A percentile compares a stretch with the other conserved stretches of the same genome.
These are phyloP conservation scores for Notiomystis cincta DNA, from an alignment of 2,113 vertebrate genomes.

Conservation along the genomic window DNA sequence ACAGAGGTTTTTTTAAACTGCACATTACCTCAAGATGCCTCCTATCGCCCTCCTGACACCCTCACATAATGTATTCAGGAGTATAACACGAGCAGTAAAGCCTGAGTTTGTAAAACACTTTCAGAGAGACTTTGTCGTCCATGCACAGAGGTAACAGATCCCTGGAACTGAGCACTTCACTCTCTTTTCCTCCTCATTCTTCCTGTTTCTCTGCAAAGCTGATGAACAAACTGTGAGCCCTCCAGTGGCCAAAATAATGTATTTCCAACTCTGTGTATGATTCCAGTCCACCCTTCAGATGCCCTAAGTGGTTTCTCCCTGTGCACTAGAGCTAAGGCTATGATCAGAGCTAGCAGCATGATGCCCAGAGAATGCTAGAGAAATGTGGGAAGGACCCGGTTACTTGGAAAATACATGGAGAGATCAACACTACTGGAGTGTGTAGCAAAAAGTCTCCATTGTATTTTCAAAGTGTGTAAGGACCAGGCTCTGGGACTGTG, in stretches of 20 bases:
- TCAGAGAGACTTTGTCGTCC: not conserved
- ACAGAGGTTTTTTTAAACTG: not conserved
- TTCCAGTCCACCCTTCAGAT: not conserved
- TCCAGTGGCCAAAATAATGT: conserved; percentile 6
- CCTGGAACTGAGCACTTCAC: not conserved
- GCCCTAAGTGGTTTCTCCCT: not conserved
- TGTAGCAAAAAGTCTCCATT: not conserved
- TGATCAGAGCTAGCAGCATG: not conserved
- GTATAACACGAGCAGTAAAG: not conserved
- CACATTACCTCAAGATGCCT: not conserved
- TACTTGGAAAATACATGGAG: not conserved
- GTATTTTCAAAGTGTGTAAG: not conserved
- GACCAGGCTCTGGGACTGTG: not conserved
- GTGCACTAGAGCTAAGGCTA: not conserved
- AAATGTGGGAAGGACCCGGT: not conserved
- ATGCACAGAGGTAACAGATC: fast-evolving
- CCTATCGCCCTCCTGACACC: not conserved
- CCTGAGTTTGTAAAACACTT: not conserved
- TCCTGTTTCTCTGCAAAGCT: not conserved
- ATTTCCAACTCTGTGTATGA: not conserved
- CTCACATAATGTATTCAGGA: not conserved
- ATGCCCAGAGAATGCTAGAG: not conserved
- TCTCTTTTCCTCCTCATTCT: not conserved
- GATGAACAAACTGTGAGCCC: conserved; percentile 10
- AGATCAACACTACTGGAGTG: not conserved